phyloP scores from a whole-genome alignment of 2,797 vertebrate species.

The Hemibagrus guttatus region DNA sequence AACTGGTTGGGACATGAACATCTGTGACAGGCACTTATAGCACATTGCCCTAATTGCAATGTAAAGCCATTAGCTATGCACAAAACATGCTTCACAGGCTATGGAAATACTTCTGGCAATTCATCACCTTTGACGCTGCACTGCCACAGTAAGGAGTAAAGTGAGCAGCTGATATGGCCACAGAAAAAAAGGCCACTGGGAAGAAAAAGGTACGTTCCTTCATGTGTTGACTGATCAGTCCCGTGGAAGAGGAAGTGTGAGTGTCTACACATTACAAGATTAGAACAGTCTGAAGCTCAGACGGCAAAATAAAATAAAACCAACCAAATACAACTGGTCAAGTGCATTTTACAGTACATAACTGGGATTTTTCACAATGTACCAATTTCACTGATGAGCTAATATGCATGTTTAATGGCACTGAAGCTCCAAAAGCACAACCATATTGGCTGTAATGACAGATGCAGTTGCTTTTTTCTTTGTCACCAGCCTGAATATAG shows the following conservation, averaged over 20 bases:
- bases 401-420: neutral
- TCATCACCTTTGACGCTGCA: neutral
- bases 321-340: neutral
- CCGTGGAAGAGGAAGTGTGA: neutral
- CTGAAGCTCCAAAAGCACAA: neutral
- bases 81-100: neutral
- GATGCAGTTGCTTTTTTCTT: neutral
- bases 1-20: conserved; percentile 3
- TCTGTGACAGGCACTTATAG: conserved; percentile 14
- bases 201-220: neutral
- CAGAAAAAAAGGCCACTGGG: neutral
- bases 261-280: neutral
- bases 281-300: neutral
- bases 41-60: neutral
- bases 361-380: neutral
- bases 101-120: conserved; percentile 10
- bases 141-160: neutral
- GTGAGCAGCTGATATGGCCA: neutral
- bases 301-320: neutral
- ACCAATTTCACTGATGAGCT: neutral
- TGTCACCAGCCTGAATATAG: neutral
- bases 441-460: neutral
- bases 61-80: conserved; percentile 1
- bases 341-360: neutral
- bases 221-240: neutral